Percentiles rank a stretch among this genome's conserved stretches.
phyloP scores from a whole-genome alignment of 2,888 invertebrate species.

The Nycteola revayana region DNA sequence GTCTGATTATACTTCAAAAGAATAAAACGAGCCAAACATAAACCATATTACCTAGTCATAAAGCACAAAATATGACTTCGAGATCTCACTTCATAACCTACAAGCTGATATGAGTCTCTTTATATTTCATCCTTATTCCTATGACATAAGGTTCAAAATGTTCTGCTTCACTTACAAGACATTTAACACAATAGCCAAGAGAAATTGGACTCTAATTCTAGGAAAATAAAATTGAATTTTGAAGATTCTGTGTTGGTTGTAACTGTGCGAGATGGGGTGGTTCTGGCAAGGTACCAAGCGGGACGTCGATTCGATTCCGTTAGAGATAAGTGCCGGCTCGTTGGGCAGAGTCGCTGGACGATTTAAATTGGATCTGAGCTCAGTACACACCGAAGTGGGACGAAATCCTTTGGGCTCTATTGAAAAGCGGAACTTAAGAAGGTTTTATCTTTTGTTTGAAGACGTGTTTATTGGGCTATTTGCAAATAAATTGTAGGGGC shows the following conservation, averaged over 20 bases:
- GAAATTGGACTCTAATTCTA: background rate
- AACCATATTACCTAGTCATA: background rate
- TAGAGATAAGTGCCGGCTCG: constrained; percentile 18
- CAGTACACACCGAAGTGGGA: background rate
- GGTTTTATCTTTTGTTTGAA: no score
- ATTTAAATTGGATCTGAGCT: constrained; percentile 12
- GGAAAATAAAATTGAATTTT: no score
- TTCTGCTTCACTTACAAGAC: background rate
- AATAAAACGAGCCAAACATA: no score
- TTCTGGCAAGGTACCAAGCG: constrained; percentile 21
- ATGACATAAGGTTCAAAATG: constrained; percentile 7
- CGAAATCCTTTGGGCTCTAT: background rate
- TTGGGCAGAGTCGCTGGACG: constrained; percentile 8
- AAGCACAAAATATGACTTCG: background rate
- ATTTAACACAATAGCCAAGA: background rate
- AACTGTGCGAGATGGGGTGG: constrained; percentile 5
- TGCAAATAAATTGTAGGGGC: no score
- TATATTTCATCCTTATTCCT: constrained; percentile 10
- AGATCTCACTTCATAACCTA: background rate
- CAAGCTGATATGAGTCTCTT: constrained; percentile 6
- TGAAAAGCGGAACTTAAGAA: background rate
- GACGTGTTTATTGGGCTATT: no score
- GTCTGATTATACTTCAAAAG: no score
- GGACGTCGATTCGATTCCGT: constrained; percentile 22
- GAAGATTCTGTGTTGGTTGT: background rate